Base-by-base conservation (phyloP, 2,797 vertebrate genomes). In the Enteromius radiatus region DNA sequence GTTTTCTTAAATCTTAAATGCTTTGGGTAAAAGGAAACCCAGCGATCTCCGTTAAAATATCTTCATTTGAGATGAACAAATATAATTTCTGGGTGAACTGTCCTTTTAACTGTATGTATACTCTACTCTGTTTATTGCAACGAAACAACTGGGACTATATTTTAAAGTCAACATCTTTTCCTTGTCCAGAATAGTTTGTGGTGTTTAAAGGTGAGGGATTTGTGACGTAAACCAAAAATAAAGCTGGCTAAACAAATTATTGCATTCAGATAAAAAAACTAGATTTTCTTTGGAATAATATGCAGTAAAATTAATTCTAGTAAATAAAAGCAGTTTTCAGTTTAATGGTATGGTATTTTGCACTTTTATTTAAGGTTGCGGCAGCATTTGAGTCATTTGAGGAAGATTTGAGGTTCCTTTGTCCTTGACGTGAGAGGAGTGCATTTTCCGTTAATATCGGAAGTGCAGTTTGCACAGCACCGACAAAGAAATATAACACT, bases 361-460 rank as follows among this genome's bases (percentile, higher is more conserved):
- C 45, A 28, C 38, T 31, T 26, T 56, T 49, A 38, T 69, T 47
- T 56, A 17, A 78, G 19, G 33, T 41, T n/a, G 19, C 19, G 19
- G 28, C 9, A 28, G 2, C 26, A 43, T 14, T 31, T 2, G 36
- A 38, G 33, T 26, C 5, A 4, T 11, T n/a, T 45, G 15, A 4
- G 15, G 47, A 49, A 43, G 8, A 41, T 19, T 31, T 45, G 54
- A 63, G 43, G 59, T 69, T 74, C 5, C 23, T 73, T 33, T 56
- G 52, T 82, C 70, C 65, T 75, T 61, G 71, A 68, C 26, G 19
- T 71, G 70, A 45, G 31, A 68, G 81, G 54, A 74, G 63, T 54
- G 71, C 75, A 85, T 88, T 86, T 89, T 88, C 86, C 80, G 43
- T 78, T 49, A 67, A 54, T 61, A 73, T 74, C 52, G 76, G 84